A percentile compares a stretch with the other conserved stretches of the same genome.
Conservation (phyloP, 2,797 vertebrate genomes). For the Syndactyla subalaris region DNA sequence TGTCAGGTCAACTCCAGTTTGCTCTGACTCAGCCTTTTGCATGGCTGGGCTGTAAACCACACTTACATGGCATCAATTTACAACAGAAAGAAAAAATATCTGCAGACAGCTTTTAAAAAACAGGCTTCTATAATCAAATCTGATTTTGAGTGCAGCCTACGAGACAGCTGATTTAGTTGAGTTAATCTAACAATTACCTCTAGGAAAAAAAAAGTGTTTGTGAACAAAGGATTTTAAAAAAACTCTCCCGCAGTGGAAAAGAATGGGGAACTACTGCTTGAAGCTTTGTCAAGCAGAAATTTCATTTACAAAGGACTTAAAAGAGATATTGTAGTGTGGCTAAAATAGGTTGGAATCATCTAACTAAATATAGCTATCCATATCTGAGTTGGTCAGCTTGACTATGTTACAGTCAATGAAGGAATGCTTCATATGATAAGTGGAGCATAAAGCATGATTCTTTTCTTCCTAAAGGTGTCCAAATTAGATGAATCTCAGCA, state of each 20-base stretch:
- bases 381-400: neutral
- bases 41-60: neutral
- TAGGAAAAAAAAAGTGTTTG: neutral
- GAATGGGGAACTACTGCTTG: neutral
- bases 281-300: neutral
- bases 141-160: neutral
- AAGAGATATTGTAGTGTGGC: neutral
- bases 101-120: neutral
- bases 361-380: neutral
- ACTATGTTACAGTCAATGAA: neutral
- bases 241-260: neutral
- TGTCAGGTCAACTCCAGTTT: neutral
- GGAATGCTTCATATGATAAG: neutral
- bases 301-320: neutral
- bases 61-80: neutral
- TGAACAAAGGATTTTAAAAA: neutral
- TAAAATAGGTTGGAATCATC: neutral
- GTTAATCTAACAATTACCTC: neutral
- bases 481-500: neutral
- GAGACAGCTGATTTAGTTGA: constrained; percentile 9
- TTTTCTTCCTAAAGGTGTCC: neutral
- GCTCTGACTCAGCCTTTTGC: neutral
- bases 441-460: neutral
- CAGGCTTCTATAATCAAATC: neutral
- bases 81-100: neutral